phyloP scores from a whole-genome alignment of 2,113 vertebrate genomes.

The Mus pahari region DNA sequence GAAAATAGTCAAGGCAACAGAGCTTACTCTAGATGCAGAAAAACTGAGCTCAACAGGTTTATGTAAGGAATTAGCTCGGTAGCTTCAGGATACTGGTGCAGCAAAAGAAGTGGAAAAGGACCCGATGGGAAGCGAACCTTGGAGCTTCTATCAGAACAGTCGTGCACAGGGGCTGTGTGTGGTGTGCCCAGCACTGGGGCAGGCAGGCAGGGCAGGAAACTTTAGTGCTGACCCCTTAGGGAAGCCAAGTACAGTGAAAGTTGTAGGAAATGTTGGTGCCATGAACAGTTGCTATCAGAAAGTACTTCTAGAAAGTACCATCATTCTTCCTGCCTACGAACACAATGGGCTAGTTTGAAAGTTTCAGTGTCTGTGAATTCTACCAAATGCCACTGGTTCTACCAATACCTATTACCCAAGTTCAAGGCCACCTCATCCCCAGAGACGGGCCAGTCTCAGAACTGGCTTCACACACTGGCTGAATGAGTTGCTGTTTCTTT shows the following conservation, averaged over 20 bases:
- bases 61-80: neutral
- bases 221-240: neutral
- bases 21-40: neutral
- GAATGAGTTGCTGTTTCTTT: neutral
- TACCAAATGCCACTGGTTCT: neutral
- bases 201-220: neutral
- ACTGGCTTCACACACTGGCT: neutral
- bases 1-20: neutral
- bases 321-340: neutral
- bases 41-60: neutral
- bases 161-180: accelerated
- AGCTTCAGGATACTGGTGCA: neutral
- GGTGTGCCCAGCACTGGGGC: accelerated
- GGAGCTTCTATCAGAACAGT: neutral
- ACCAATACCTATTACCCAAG: no score
- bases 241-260: no score
- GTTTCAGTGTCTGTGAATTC: neutral
- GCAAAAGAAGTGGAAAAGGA: neutral
- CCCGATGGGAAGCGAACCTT: neutral
- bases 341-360: neutral
- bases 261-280: neutral
- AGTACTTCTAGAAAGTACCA: neutral
- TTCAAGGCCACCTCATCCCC: neutral
- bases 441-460: neutral
- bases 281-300: neutral